A percentile compares a stretch with the other conserved stretches of the same genome.
phyloP scores from a whole-genome alignment of 2,797 vertebrate species.

The Diplodus sargus region DNA sequence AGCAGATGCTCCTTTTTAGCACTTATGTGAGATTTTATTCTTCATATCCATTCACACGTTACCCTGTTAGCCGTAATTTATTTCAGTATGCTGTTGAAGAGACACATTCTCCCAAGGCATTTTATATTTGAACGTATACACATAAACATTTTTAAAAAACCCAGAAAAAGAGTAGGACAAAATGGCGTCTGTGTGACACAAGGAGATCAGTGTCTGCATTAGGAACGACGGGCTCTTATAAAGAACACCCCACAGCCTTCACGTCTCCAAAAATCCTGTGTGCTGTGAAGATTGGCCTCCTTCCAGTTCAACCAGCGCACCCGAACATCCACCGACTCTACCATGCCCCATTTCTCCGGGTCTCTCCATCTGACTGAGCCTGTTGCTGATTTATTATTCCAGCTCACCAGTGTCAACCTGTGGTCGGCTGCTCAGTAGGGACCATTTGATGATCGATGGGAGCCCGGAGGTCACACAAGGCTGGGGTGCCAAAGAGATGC shows the following conservation, averaged over 20 bases:
- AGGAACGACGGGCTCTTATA: constrained; percentile 10
- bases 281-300: constrained; percentile 16
- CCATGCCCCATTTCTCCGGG: constrained; percentile 45
- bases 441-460: constrained; percentile 63
- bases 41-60: constrained; percentile 6
- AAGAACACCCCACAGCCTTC: not conserved
- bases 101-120: not conserved
- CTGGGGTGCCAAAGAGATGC: constrained; percentile 40
- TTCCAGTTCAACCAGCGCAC: constrained; percentile 7
- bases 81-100: constrained; percentile 27
- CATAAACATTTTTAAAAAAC: not conserved
- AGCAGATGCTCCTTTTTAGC: constrained; percentile 14
- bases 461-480: constrained; percentile 59
- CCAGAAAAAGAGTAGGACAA: constrained; percentile 12
- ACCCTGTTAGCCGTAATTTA: not conserved
- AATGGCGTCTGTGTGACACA: constrained; percentile 25
- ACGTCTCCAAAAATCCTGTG: not conserved
- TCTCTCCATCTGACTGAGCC: constrained; percentile 40
- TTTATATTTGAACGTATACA: constrained; percentile 9
- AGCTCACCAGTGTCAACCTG: constrained; percentile 46
- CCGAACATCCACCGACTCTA: constrained; percentile 1
- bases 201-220: constrained; percentile 15
- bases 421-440: constrained; percentile 49
- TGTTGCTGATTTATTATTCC: constrained; percentile 59
- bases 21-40: constrained; percentile 9